Conservation (phyloP, 2,113 vertebrate species). For the Hucho hucho region DNA sequence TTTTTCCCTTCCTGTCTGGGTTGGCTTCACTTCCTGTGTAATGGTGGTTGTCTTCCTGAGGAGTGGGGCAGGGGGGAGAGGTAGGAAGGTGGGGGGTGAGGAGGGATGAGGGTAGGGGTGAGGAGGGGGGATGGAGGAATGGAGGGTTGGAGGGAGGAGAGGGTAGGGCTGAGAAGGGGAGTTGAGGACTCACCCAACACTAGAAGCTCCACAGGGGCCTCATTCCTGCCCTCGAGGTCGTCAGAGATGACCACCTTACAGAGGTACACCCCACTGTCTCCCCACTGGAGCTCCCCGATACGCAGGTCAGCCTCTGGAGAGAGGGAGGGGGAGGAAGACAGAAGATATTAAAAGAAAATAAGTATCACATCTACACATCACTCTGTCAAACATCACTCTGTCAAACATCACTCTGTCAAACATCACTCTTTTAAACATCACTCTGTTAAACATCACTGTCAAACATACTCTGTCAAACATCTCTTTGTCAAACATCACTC, state of each 20-base stretch:
- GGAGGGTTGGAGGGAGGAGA: too few species aligned
- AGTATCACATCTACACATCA: too few species aligned
- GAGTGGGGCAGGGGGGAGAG: not conserved
- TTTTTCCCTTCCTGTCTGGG: too few species aligned
- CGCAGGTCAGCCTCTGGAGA: conserved; percentile 89
- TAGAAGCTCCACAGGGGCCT: conserved; percentile 88
- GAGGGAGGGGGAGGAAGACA: conserved; percentile 19
- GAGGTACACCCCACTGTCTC: conserved; percentile 97
- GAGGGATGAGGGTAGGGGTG: too few species aligned
- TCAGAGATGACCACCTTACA: conserved; percentile 89
- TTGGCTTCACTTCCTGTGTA: not conserved
- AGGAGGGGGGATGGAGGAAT: not conserved
- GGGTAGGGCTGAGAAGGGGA: not conserved
- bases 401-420: too few species aligned
- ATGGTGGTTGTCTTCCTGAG: not conserved
- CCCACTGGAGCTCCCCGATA: conserved; percentile 93
- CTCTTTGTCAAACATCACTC: too few species aligned
- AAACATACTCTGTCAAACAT: too few species aligned
- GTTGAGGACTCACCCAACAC: conserved; percentile 83
- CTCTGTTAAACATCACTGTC: too few species aligned
- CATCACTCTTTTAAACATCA: too few species aligned
- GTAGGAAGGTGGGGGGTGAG: not conserved
- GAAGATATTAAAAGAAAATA: too few species aligned
- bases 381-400: too few species aligned
- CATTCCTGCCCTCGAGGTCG: conserved; percentile 91